A percentile compares a stretch with the other conserved stretches of the same genome.
phyloP scores from a whole-genome alignment of 2,888 invertebrate species.

The Torymus texanus region DNA sequence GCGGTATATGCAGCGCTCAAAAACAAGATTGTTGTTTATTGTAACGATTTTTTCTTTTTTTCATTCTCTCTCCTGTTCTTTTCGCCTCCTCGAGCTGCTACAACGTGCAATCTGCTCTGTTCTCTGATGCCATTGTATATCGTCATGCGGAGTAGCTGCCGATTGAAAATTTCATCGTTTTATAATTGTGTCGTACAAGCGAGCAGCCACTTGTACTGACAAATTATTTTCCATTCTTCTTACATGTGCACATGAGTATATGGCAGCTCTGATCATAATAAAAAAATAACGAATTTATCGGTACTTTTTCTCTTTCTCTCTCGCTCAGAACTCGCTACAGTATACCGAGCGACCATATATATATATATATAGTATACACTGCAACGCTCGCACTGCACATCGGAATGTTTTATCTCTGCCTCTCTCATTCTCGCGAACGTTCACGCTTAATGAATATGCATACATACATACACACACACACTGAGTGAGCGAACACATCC shows the following conservation, averaged over 20 bases:
- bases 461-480: neutral
- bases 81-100: too few relatives aligned
- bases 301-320: neutral
- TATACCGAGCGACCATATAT: too few relatives aligned
- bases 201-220: neutral
- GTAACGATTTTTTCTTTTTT: neutral
- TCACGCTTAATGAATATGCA: conserved; percentile 33
- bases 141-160: too few relatives aligned
- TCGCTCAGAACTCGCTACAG: neutral
- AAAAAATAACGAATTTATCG: conserved; percentile 14
- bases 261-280: neutral
- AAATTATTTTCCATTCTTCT: conserved; percentile 21
- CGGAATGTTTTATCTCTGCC: conserved; percentile 12
- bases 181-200: neutral
- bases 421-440: neutral
- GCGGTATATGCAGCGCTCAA: neutral
- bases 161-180: conserved; percentile 11
- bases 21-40: conserved; percentile 18
- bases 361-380: neutral
- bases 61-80: neutral
- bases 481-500: neutral
- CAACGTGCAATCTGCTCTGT: too few relatives aligned
- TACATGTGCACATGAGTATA: too few relatives aligned
- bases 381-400: neutral
- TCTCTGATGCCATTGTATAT: too few relatives aligned